Conservation (phyloP, 1,140 invertebrate species). For the Magallana angulata region DNA sequence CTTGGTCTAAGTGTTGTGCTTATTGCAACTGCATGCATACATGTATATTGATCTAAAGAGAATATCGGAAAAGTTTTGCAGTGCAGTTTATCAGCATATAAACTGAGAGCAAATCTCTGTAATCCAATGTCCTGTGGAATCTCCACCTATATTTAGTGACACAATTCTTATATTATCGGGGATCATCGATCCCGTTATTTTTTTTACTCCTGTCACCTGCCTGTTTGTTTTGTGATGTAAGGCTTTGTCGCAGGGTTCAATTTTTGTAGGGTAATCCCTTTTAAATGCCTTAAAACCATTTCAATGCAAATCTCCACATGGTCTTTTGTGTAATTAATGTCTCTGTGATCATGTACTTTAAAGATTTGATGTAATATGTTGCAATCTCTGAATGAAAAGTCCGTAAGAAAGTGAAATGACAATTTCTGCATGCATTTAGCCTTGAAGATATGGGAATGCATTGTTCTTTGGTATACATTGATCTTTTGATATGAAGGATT, state of each 20-base stretch:
- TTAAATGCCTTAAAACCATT: neutral
- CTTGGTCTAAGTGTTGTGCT: too few relatives aligned
- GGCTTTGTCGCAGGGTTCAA: neutral
- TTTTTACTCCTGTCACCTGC: conserved; percentile 7
- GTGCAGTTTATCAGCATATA: too few relatives aligned
- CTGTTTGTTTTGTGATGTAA: conserved; percentile 26
- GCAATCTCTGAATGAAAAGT: conserved; percentile 20
- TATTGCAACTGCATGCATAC: too few relatives aligned
- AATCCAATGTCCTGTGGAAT: too few relatives aligned
- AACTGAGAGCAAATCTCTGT: too few relatives aligned
- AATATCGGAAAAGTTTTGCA: too few relatives aligned
- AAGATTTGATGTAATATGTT: conserved; percentile 2
- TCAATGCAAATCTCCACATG: conserved; percentile 13
- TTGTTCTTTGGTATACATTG: neutral
- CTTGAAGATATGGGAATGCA: too few relatives aligned
- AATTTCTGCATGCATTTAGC: too few relatives aligned
- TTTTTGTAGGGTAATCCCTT: conserved; percentile 12
- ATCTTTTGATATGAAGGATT: neutral
- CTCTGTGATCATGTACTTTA: conserved; percentile 20
- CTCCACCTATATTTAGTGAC: too few relatives aligned
- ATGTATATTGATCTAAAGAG: too few relatives aligned
- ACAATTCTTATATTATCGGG: neutral
- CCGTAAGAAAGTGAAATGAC: neutral
- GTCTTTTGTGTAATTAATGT: conserved; percentile 8
- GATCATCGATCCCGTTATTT: neutral